Percentiles rank a stretch among this genome's conserved stretches.
phyloP scores from a whole-genome alignment of 2,797 vertebrate species.

The Myioborus melanocephalus region DNA sequence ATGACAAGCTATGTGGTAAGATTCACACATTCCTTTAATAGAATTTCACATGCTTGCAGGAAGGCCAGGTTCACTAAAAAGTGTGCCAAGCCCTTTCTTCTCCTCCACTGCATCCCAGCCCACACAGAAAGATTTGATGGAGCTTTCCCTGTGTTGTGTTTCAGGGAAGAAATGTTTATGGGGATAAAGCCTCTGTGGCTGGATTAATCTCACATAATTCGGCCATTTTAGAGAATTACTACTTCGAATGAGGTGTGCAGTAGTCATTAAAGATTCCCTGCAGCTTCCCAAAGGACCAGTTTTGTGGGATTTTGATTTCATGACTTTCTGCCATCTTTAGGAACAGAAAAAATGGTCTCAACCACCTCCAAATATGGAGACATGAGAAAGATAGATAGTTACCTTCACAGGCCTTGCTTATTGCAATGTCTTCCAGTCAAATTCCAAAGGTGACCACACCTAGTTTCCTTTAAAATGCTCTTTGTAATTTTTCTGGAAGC shows the following conservation, averaged over 20 bases:
- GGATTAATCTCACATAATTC: not conserved
- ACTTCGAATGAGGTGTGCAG: not conserved
- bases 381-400: not conserved
- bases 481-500: not conserved
- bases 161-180: not conserved
- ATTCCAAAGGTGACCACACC: not conserved
- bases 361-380: not conserved
- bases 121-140: not conserved
- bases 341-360: not conserved
- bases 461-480: not conserved
- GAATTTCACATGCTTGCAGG: not conserved
- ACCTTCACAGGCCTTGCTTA: not conserved
- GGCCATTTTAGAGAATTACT: not conserved
- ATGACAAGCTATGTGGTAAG: conserved; percentile 76
- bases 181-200: not conserved
- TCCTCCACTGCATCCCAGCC: not conserved
- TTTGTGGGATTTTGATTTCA: not conserved
- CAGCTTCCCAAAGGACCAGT: not conserved
- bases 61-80: not conserved
- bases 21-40: not conserved
- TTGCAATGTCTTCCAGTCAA: not conserved
- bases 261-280: not conserved
- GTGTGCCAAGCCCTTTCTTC: not conserved
- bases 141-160: not conserved
- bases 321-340: not conserved